phyloP scores from a whole-genome alignment of 2,113 vertebrate species.

The Calcarius ornatus region DNA sequence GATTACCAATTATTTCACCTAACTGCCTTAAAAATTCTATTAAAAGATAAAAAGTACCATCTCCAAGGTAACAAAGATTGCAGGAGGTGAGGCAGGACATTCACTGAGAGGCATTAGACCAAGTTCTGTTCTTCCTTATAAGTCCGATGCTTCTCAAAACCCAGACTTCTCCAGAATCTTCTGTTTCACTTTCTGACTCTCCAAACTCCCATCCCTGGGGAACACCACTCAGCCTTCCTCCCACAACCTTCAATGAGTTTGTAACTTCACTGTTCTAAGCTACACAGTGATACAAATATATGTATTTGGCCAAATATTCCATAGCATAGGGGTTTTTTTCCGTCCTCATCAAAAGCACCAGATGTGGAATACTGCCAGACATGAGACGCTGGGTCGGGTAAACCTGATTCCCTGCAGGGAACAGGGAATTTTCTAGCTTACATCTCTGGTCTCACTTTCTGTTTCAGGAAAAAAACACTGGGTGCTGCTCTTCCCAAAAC shows the following conservation, averaged over 20 bases:
- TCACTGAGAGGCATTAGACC: neutral
- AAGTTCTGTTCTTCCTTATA: neutral
- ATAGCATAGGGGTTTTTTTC: fast-evolving
- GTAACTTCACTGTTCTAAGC: neutral
- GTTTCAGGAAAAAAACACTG: neutral
- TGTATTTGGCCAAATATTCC: neutral
- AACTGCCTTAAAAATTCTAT: neutral
- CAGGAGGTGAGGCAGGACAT: neutral
- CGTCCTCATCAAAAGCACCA: neutral
- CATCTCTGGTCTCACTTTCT: neutral
- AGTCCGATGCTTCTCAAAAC: neutral
- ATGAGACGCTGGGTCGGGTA: neutral
- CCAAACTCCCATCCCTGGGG: too few species aligned
- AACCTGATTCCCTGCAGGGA: neutral
- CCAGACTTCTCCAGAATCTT: neutral
- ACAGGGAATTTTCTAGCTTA: neutral
- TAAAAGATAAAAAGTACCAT: neutral
- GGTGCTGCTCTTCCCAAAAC: neutral
- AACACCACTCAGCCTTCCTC: neutral
- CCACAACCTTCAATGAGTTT: neutral
- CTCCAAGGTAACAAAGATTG: neutral
- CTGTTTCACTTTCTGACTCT: neutral
- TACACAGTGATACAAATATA: neutral
- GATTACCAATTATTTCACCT: neutral
- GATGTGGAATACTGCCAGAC: neutral